phyloP scores from a whole-genome alignment of 2,888 invertebrate species.

The Rhyacophila evoluta region DNA sequence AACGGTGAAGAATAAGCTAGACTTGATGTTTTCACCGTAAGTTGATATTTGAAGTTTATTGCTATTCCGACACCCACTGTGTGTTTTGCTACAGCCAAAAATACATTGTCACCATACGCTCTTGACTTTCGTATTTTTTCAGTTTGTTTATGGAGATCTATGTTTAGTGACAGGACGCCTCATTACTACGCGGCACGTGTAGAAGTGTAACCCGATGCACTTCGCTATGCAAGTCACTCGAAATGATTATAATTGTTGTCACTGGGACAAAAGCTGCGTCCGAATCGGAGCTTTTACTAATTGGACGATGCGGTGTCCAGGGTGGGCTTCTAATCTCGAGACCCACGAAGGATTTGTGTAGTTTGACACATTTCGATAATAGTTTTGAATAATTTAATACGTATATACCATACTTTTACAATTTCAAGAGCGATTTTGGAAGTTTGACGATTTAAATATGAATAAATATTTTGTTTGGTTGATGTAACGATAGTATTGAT shows the following conservation, averaged over 20 bases:
- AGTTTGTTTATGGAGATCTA: conserved; percentile 22
- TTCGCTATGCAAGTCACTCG: not conserved
- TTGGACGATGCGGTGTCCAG: conserved; percentile 31
- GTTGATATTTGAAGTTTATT: not conserved
- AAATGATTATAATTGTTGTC: conserved; percentile 32
- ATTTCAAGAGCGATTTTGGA: too few species aligned
- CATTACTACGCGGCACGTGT: conserved; percentile 29
- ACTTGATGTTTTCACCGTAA: conserved; percentile 4
- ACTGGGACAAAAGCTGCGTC: conserved; percentile 25
- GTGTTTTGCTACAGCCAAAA: conserved; percentile 18
- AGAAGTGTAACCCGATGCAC: conserved; percentile 1
- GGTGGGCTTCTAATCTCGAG: not conserved
- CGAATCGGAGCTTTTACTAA: conserved; percentile 29
- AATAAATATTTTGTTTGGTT: too few species aligned
- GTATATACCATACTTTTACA: too few species aligned
- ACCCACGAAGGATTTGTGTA: too few species aligned
- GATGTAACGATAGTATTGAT: too few species aligned
- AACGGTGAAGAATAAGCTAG: too few species aligned
- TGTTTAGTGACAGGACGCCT: conserved; percentile 11
- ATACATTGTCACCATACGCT: conserved; percentile 7
- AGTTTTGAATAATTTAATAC: too few species aligned
- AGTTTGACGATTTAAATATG: too few species aligned
- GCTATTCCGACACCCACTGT: not conserved
- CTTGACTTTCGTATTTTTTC: not conserved
- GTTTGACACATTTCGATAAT: too few species aligned